Evolutionary conservation across 2,797 vertebrate species (phyloP), one percentile per base, ranked within the genome.

Genomic region (Hozukius guyotensis): DNA sequence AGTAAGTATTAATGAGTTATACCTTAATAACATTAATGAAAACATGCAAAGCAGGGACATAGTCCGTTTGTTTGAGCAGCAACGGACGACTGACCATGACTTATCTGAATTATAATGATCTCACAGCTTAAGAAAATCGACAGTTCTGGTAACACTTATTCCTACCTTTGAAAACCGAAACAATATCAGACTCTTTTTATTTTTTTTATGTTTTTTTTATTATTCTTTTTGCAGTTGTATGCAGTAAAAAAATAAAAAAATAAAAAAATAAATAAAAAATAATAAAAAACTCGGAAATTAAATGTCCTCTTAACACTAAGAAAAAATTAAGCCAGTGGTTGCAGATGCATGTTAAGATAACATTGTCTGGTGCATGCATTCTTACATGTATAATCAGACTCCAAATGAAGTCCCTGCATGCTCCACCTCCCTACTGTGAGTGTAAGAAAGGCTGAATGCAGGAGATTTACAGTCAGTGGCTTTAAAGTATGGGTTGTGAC

Each of bases 21-120:
- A 80, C 56, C 67, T 81, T 85, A 81, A 81, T 80, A 80, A 70
- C 46, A 36, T 76, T 77, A 82, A 84, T 88, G 62, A 80, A 89
- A 83, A 78, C 20, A 77, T 77, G 61, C 27, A 71, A 82, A 78
- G 52, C 60, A 69, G 24, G 24, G 62, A 46, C n/a, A 70, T 0
- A n/a, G 78, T 71, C 79, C 8, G 10, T 78, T 60, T 78, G 53
- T 82, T 75, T 63, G 38, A 75, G 36, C 46, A 66, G 27, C 32
- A 13, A 10, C n/a, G 57, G 57, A 69, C 42, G 8, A 34, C 7
- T 29, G 36, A 69, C 29, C 9, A 55, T n/a, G 22, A 75, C 5
- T 69, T 75, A 12, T 65, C 16, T 52, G 31, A 85, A 53, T 75
- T 42, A 27, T 59, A 70, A 66, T 52, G 16, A 61, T 32, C 11